Conservation (phyloP, 2,797 vertebrate species). For the Peromyscus attwateri region DNA sequence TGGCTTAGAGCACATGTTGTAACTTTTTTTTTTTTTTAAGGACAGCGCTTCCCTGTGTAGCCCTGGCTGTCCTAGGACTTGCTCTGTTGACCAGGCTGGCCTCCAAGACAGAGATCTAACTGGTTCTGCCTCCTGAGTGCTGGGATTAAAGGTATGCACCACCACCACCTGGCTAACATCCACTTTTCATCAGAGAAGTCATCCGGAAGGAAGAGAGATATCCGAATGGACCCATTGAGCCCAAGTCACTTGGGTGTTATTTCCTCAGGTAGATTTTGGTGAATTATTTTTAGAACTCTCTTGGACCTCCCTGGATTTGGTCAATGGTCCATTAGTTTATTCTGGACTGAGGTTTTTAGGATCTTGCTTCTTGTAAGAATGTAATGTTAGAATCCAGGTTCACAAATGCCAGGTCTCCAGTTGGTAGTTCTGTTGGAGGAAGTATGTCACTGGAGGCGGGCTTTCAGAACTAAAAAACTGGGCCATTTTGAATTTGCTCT, state of each 20-base stretch:
- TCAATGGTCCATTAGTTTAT: not conserved
- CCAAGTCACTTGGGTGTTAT: not conserved
- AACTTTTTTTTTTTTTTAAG: not conserved
- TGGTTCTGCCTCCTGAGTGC: not conserved
- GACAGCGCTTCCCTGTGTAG: not conserved
- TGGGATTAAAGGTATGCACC: not conserved
- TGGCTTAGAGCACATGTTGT: not conserved
- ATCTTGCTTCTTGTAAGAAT: not conserved
- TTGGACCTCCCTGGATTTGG: not conserved
- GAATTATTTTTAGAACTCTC: not conserved
- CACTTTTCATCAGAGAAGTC: not conserved
- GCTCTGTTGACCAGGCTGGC: not conserved
- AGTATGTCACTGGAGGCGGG: not conserved
- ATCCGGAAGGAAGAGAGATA: not conserved
- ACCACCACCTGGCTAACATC: not conserved
- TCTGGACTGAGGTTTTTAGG: not conserved
- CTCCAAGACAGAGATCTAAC: not conserved
- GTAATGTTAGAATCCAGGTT: not conserved
- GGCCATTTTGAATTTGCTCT: not conserved
- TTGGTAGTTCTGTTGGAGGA: not conserved
- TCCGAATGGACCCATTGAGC: not conserved
- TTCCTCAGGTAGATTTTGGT: not conserved
- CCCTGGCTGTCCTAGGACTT: not conserved
- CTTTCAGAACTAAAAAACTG: not conserved
- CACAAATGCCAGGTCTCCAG: not conserved